These are phyloP conservation scores for Schizaphis graminum DNA, from an alignment of 2,888 invertebrate genomes.

Conservation along the genomic window DNA sequence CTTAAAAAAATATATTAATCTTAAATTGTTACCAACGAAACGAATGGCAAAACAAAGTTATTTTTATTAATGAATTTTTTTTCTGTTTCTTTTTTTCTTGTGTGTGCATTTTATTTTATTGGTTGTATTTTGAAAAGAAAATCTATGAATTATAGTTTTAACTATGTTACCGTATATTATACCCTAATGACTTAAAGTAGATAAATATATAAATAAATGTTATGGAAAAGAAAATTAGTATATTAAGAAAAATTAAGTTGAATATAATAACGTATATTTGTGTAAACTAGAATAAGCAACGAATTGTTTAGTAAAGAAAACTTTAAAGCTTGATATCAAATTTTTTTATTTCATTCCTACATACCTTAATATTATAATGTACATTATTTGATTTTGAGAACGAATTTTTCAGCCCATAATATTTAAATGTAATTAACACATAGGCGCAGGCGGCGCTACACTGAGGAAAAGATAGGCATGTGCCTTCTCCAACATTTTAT, in stretches of 20 bases:
- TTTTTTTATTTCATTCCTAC: conserved; percentile 23
- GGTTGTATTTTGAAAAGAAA: conserved; percentile 3
- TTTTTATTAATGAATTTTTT: conserved; percentile 20
- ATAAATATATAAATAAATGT: background rate
- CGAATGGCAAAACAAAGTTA: conserved; percentile 7
- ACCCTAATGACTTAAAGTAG: background rate
- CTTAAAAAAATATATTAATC: background rate
- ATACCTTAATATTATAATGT: background rate
- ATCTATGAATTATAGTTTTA: background rate
- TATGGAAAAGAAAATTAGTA: background rate
- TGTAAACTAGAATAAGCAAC: conserved; percentile 23
- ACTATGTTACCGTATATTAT: conserved; percentile 14
- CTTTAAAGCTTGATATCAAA: background rate
- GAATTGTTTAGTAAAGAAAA: conserved; percentile 45
- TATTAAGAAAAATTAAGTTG: background rate
- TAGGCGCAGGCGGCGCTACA: no score
- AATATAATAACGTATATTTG: background rate
- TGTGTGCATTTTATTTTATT: background rate
- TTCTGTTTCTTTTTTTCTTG: background rate
- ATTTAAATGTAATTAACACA: no score
- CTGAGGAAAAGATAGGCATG: no score
- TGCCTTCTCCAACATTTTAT: no score
- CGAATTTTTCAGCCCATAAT: no score
- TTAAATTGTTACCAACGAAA: conserved; percentile 4
- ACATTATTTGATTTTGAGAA: background rate